phyloP scores from a whole-genome alignment of 2,888 invertebrate species.

The Ophonus ardosiacus region DNA sequence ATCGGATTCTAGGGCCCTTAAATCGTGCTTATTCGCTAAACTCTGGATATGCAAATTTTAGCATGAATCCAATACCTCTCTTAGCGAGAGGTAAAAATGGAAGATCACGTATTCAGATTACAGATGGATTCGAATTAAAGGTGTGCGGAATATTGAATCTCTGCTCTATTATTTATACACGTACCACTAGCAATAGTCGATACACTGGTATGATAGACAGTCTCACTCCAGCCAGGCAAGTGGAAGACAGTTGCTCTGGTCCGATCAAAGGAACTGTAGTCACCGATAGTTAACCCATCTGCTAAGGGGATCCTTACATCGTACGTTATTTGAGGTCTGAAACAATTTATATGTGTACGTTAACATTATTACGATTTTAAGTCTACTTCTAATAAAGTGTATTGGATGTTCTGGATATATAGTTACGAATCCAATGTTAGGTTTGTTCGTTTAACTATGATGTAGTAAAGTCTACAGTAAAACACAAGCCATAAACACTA shows the following conservation, averaged over 20 bases:
- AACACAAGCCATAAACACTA: not conserved
- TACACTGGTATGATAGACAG: not conserved
- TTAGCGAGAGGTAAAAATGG: not conserved
- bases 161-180: not conserved
- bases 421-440: not conserved
- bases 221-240: not conserved
- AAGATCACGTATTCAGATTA: not conserved
- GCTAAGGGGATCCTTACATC: not conserved
- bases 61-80: no score
- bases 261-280: not conserved
- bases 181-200: not conserved
- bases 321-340: not conserved
- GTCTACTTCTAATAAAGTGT: not conserved
- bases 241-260: not conserved
- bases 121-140: not conserved
- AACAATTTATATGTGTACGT: not conserved
- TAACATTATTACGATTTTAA: not conserved
- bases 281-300: not conserved
- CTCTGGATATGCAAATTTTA: no score
- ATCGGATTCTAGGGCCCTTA: no score
- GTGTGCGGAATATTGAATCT: not conserved
- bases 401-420: not conserved
- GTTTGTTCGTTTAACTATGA: not conserved
- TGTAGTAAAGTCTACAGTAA: no score
- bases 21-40: no score